Evolutionary conservation across 2,888 invertebrate genomes (phyloP), one percentile per base, ranked within the genome.

Genomic region (Troides helena): DNA sequence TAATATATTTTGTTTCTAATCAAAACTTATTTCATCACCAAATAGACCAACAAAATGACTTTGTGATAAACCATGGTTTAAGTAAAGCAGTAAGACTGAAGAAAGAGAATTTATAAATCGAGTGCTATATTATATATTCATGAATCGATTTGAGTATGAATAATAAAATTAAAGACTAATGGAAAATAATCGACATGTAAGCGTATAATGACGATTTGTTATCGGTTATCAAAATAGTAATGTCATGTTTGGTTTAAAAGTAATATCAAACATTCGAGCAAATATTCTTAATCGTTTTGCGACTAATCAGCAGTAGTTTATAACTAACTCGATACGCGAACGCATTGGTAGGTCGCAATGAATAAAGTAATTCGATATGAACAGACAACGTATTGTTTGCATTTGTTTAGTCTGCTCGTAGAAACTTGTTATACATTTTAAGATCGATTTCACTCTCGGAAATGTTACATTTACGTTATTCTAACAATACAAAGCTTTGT

Each of bases 311-410:
- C 43, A 0, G 21, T 14, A 66, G 56, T 50, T 39, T 50, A 63
- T 66, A 56, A 53, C 43, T 62, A 56, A 53, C 43, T 62, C 62
- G 36, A 61, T 50, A 53, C 43, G 58, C 50, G 50, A 43, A 18
- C 36, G 18, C 61, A 62, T 50, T 39, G 69, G 66, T 62, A 65
- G 62, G 59, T 67, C 25, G 39, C 56, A 53, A 56, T 53, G 66
- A 66, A 67, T 63, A 63, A 63, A 43, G 70, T 64, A 53, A 67
- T 67, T 43, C 60, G 63, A 70, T 70, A 70, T 67, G 60, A 60
- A 43, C 60, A 60, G 43, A 67, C 43, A 63, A 23, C 25, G 43
- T 30, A 56, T 67, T 70, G 66, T 66, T 67, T 63, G 60, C 30
- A 36, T 62, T 70, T 64, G 70, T 70, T 70, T 70, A 60, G 70